These are phyloP conservation scores for Bergia puertoricense DNA, from an alignment of 92 coral and sea anemone species.

Conservation along the genomic window DNA sequence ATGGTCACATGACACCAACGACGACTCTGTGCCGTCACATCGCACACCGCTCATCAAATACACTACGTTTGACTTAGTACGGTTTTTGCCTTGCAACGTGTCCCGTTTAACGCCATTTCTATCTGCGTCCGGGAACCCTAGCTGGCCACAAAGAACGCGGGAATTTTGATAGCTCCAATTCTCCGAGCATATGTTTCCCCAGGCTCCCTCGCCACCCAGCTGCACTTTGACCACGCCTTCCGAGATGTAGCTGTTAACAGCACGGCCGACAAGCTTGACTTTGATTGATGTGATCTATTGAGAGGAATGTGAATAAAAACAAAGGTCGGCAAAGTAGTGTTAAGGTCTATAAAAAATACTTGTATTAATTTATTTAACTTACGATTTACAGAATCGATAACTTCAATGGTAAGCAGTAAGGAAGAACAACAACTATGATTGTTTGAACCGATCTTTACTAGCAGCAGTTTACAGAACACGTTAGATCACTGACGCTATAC, in stretches of 20 bases:
- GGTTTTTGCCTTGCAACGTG: background rate
- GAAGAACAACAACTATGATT: background rate
- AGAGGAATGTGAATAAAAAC: background rate
- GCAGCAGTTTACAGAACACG: too few species aligned
- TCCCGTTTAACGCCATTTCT: background rate
- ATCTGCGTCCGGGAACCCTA: constrained; percentile 52
- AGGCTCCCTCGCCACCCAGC: constrained; percentile 9
- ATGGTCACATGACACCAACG: constrained; percentile 56
- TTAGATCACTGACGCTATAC: background rate
- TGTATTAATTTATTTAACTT: background rate
- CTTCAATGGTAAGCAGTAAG: too few species aligned
- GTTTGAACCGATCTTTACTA: too few species aligned
- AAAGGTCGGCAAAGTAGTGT: background rate
- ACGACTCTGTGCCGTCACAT: constrained; percentile 56
- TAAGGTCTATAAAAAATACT: background rate
- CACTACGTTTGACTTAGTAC: background rate
- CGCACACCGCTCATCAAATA: constrained; percentile 42
- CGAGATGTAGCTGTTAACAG: constrained; percentile 47
- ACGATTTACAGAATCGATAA: background rate
- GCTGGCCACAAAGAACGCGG: constrained; percentile 61
- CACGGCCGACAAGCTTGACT: constrained; percentile 40
- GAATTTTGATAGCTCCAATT: constrained; percentile 41
- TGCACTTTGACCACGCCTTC: constrained; percentile 43
- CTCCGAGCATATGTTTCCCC: constrained; percentile 53
- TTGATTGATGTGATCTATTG: constrained; percentile 25